Conservation (phyloP, 2,113 vertebrate genomes). For the Chelonoidis abingdonii region DNA sequence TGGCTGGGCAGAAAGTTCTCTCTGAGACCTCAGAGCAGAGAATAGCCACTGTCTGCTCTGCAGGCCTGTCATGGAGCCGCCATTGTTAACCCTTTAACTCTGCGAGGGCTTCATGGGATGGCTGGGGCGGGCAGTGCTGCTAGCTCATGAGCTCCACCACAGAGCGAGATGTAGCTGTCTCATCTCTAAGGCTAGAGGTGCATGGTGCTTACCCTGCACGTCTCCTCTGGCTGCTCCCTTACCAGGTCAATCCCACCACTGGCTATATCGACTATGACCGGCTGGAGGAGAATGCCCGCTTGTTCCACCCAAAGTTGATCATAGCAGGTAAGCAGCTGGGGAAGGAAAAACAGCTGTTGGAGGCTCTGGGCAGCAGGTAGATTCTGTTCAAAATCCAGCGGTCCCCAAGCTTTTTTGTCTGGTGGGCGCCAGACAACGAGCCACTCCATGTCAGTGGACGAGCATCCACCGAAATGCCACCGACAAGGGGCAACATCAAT, state of each 20-base stretch:
- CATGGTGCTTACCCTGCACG: not conserved
- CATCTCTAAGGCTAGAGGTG: not conserved
- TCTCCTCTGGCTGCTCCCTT: not conserved
- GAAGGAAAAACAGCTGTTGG: not conserved
- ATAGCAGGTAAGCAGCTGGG: slow-evolving; percentile 86
- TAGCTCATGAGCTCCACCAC: too few relatives aligned
- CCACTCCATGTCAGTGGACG: too few relatives aligned
- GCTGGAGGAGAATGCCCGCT: slow-evolving; percentile 89
- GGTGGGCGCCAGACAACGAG: too few relatives aligned
- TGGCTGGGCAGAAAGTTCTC: not conserved
- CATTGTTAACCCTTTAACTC: not conserved
- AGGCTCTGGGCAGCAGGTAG: not conserved
- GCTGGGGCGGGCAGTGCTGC: not conserved
- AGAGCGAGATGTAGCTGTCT: not conserved
- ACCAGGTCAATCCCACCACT: slow-evolving; percentile 91
- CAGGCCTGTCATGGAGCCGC: not conserved
- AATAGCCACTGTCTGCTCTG: not conserved
- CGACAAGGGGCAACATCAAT: too few relatives aligned
- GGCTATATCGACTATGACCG: slow-evolving; percentile 93
- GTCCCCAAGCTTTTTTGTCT: too few relatives aligned
- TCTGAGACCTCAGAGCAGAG: not conserved
- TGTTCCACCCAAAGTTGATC: slow-evolving; percentile 95
- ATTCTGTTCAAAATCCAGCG: not conserved
- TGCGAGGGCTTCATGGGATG: not conserved
- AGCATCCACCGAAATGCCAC: too few relatives aligned